Percentiles rank a stretch among this genome's conserved stretches.
These are phyloP conservation scores for Polietes domitor DNA, from an alignment of 2,888 invertebrate species.

Conservation along the genomic window DNA sequence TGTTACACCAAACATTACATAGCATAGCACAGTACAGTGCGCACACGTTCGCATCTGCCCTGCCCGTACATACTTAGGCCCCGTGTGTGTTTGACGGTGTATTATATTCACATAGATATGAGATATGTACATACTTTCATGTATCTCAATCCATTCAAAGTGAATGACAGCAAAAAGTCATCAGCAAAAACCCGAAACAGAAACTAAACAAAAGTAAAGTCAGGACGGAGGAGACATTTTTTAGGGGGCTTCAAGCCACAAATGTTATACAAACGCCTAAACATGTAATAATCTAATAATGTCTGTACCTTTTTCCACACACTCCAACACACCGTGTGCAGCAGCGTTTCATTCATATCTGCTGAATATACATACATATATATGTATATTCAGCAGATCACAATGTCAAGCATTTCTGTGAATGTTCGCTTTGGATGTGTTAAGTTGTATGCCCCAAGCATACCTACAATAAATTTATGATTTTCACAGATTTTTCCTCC, in stretches of 20 bases:
- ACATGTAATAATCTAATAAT: background rate
- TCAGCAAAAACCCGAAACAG: conserved; percentile 2
- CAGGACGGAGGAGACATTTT: background rate
- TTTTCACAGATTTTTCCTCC: background rate
- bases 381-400: background rate
- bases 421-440: background rate
- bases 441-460: background rate
- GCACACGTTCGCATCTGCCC: background rate
- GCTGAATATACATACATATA: background rate
- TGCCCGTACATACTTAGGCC: background rate
- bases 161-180: background rate
- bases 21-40: too few relatives aligned
- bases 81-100: background rate
- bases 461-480: background rate
- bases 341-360: too few relatives aligned
- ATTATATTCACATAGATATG: too few relatives aligned
- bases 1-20: background rate
- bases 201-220: conserved; percentile 17
- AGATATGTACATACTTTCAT: background rate
- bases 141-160: background rate
- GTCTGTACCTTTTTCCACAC: too few relatives aligned
- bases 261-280: background rate
- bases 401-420: background rate
- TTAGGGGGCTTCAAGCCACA: background rate
- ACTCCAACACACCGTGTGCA: too few relatives aligned